These are phyloP conservation scores for Albula glossodonta DNA, from an alignment of 2,113 vertebrate species.

Conservation along the genomic window DNA sequence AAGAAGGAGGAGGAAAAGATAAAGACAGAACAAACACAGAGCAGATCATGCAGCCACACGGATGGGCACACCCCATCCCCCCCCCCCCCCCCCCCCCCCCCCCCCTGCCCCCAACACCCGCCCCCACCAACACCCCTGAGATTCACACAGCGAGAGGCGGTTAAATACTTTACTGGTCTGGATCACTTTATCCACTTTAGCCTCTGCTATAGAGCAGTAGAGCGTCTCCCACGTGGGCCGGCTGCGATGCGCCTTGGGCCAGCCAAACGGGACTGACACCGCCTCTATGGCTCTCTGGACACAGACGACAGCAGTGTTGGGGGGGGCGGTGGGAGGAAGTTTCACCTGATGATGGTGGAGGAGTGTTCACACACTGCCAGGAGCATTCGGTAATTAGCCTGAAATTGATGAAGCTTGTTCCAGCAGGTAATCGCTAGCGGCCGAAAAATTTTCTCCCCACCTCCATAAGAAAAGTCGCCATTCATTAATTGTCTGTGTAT, in stretches of 20 bases:
- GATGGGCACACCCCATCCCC: no score
- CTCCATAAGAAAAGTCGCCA: constrained; percentile 70
- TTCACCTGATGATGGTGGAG: constrained; percentile 60
- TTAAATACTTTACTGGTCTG: constrained; percentile 36
- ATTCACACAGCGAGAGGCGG: background rate
- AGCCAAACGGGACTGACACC: constrained; percentile 49
- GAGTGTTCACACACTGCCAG: constrained; percentile 73
- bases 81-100: constrained; percentile 25
- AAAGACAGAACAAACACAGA: background rate
- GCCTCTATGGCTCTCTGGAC: constrained; percentile 66
- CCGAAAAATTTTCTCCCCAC: constrained; percentile 63
- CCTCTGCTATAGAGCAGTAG: constrained; percentile 21
- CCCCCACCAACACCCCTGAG: constrained; percentile 16
- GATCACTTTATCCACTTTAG: constrained; percentile 36
- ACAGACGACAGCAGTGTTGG: constrained; percentile 40
- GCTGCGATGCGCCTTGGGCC: background rate
- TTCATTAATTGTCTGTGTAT: constrained; percentile 62
- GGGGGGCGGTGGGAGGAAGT: constrained; percentile 38
- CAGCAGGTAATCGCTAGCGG: constrained; percentile 73
- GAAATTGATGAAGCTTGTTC: constrained; percentile 74
- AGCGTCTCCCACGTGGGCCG: constrained; percentile 24
- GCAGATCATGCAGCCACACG: background rate
- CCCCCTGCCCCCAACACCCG: background rate
- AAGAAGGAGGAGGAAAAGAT: background rate
- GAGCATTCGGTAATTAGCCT: constrained; percentile 74